phyloP scores from a whole-genome alignment of 1,140 invertebrate genomes.

The Tetranychus cinnabarinus region DNA sequence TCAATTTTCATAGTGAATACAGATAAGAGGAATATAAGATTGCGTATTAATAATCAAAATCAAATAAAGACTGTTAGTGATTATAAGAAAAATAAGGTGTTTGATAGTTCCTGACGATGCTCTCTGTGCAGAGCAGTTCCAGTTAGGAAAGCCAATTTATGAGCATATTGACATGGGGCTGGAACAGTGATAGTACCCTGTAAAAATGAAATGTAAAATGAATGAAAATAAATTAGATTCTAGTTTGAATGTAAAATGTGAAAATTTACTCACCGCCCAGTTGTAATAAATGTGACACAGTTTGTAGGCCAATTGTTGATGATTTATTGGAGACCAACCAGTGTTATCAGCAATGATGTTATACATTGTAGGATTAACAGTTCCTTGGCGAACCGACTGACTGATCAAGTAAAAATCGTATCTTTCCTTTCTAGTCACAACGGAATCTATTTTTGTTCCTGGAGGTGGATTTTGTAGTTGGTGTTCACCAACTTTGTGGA shows the following conservation, averaged over 20 bases:
- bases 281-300: constrained; percentile 62
- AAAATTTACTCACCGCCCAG: constrained; percentile 25
- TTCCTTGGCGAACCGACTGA: constrained; percentile 42
- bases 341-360: constrained; percentile 43
- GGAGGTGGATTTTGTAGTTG: constrained; percentile 40
- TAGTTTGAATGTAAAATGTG: too few species aligned
- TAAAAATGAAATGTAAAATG: constrained; percentile 7
- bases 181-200: constrained; percentile 52
- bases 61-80: too few species aligned
- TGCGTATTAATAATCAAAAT: too few species aligned
- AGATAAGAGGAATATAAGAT: too few species aligned
- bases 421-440: constrained; percentile 49
- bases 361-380: constrained; percentile 55
- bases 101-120: constrained; percentile 21
- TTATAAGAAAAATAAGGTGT: constrained; percentile 25
- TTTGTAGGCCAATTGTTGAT: constrained; percentile 53
- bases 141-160: constrained; percentile 56
- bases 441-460: constrained; percentile 63
- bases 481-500: constrained; percentile 10
- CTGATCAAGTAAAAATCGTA: constrained; percentile 61
- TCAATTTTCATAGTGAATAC: too few species aligned
- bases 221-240: constrained; percentile 1
- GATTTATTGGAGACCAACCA: constrained; percentile 32
- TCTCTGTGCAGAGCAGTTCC: constrained; percentile 38
- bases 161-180: constrained; percentile 61